Evolutionary conservation across 2,888 invertebrate species (phyloP), one percentile per base, ranked within the genome.

Genomic region (Pandemis corylana): DNA sequence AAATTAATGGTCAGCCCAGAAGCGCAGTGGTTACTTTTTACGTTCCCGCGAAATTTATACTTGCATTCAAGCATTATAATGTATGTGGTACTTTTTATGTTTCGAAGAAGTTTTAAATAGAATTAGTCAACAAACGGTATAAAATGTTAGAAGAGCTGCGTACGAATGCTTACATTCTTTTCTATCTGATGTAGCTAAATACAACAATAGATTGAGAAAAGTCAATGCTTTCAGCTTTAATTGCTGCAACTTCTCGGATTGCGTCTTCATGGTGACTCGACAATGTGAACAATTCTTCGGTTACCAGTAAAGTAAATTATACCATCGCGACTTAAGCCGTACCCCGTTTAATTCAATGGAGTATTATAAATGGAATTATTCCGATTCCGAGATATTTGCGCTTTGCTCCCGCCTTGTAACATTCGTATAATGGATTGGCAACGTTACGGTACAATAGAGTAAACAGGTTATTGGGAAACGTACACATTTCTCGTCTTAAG

Each of bases 321-420:
- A 70, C 36, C 68, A 51, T 6, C 13, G 42, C 65, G 72, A 69
- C 65, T 65, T 66, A 66, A 69, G 49, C 56, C 59, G 56, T 53
- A 20, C 68, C 53, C 65, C 62, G 66, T 72, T 72, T 66, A 68
- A 69, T 75, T 74, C 69, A 66, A 72, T 59, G 65, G 68, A 76
- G 75, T 76, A 78, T 78, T 77, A 77, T 76, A 78, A 77, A 77
- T 78, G 77, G 76, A 76, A 73, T 75, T 78, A 78, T 78, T 77
- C 78, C 67, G 76, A 76, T 75, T 75, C 66, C 73, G 56, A 76
- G 74, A 76, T 74, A 74, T 72, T 76, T 77, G 71, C 74, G 72
- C 75, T 75, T 72, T 76, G 71, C 71, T 70, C 74, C 66, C 62
- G 44, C 62, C 73, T 69, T 65, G 74, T 75, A 59, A 69, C 51